Percentiles rank a stretch among this genome's conserved stretches.
phyloP scores from a whole-genome alignment of 2,113 vertebrate species.

The Tragelaphus buxtoni region DNA sequence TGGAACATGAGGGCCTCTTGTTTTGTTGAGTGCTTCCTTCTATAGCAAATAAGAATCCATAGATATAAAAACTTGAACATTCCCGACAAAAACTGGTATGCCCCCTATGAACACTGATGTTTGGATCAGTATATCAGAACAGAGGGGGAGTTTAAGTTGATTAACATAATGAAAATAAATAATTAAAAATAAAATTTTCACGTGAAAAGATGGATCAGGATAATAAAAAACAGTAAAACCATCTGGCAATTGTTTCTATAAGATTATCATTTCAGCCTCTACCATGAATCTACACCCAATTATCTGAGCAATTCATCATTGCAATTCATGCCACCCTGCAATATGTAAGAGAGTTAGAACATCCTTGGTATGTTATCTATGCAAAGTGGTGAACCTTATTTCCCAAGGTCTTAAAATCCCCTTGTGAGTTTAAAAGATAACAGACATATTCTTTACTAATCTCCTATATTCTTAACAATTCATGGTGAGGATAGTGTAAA shows the following conservation, averaged over 20 bases:
- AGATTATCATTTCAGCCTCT: conserved; percentile 16
- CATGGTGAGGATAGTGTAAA: conserved; percentile 25
- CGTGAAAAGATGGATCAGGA: not conserved
- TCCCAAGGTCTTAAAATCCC: conserved; percentile 32
- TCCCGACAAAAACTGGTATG: conserved; percentile 37
- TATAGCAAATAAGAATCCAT: conserved; percentile 43
- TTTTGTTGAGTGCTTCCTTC: conserved; percentile 44
- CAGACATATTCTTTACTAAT: not conserved
- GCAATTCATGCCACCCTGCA: conserved; percentile 16
- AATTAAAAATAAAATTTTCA: conserved; percentile 55
- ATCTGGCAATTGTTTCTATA: conserved; percentile 45
- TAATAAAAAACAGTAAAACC: conserved; percentile 47
- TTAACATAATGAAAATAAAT: conserved; percentile 57
- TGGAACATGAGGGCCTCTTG: conserved; percentile 25
- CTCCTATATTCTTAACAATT: conserved; percentile 36
- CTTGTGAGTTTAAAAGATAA: conserved; percentile 42
- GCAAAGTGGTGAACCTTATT: conserved; percentile 36
- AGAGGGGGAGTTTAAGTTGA: conserved; percentile 20
- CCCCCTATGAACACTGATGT: conserved; percentile 21
- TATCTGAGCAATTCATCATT: conserved; percentile 54
- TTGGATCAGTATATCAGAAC: not conserved
- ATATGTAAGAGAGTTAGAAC: conserved; percentile 39
- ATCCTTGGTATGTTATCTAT: conserved; percentile 17
- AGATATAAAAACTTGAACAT: conserved; percentile 46
- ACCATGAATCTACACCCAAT: conserved; percentile 11